Evolutionary conservation across 2,888 invertebrate genomes (phyloP), one percentile per base, ranked within the genome.

Genomic region (Tenthredo notha): DNA sequence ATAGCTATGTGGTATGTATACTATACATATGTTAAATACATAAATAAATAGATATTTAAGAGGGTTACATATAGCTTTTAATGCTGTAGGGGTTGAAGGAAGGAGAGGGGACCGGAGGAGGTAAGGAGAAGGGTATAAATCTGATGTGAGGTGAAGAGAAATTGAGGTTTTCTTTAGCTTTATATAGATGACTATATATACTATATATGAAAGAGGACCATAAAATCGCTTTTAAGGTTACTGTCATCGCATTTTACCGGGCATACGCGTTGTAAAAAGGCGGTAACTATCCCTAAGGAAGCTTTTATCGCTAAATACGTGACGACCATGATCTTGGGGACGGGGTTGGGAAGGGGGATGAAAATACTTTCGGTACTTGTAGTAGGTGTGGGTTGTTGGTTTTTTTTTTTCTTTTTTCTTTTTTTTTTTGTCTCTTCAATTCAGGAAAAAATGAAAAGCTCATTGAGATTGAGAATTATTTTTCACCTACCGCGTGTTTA

Each of bases 281-380:
- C 83, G 83, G 83, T 83, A 67, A 83, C 70, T 47, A 83, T 83
- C 70, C 83, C 67, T 33, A 18, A 70, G 47, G 80, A 50, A 65
- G 83, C 65, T 83, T 83, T 83, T 83, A 83, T 70, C 70, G 83
- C 83, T 70, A 70, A 67, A 70, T 83, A 83, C 83, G 67, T 83
- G 70, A 83, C 67, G 83, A n/a, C 80, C 40, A 61, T 58, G 80
- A 58, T 33, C 58, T 37, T n/a, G 50, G 25, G 12, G 12, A 2
- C 12, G 12, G 3, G 3, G 47, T 3, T 12, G 47, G 15, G 15
- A 3, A 15, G 47, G 3, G n/a, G 40, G 61, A 7, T 2, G 37
- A 37, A 40, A 58, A 61, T 29, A 61, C 40, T 33, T 5, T 67
- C 67, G 15, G 33, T 18, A 25, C 21, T 74, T 21, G 43, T 37